Conservation (phyloP, 1,140 invertebrate genomes). For the Trachymyrmex cornetzi region DNA sequence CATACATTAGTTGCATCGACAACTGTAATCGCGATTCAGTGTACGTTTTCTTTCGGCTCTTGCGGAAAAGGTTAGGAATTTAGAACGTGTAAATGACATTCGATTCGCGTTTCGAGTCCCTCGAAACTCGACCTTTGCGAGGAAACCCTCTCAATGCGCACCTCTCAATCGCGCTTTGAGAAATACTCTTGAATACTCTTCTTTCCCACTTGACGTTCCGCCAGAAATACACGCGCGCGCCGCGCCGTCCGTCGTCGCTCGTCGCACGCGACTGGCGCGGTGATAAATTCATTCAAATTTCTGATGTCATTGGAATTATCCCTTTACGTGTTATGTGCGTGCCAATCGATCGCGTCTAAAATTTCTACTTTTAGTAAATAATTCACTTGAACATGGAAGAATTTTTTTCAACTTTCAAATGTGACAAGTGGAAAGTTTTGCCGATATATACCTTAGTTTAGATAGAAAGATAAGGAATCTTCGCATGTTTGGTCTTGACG, state of each 20-base stretch:
- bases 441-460: conserved; percentile 2
- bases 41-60: background rate
- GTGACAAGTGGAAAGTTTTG: conserved; percentile 7
- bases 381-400: background rate
- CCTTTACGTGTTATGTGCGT: background rate
- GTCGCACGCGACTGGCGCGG: background rate
- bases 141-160: background rate
- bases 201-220: conserved; percentile 59
- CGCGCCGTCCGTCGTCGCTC: conserved; percentile 47
- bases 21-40: conserved; percentile 2
- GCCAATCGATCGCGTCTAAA: conserved; percentile 5
- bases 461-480: conserved; percentile 7
- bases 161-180: conserved; percentile 26
- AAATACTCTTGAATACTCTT: conserved; percentile 41
- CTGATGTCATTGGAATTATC: background rate
- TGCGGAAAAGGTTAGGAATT: conserved; percentile 6
- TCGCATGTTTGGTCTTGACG: conserved; percentile 25
- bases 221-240: conserved; percentile 62
- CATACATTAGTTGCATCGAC: background rate
- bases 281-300: conserved; percentile 21
- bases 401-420: background rate
- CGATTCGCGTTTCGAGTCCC: background rate
- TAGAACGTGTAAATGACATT: background rate
- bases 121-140: conserved; percentile 31
- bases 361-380: background rate